Conservation (phyloP, 1,140 invertebrate species). For the Bombus confusus region DNA sequence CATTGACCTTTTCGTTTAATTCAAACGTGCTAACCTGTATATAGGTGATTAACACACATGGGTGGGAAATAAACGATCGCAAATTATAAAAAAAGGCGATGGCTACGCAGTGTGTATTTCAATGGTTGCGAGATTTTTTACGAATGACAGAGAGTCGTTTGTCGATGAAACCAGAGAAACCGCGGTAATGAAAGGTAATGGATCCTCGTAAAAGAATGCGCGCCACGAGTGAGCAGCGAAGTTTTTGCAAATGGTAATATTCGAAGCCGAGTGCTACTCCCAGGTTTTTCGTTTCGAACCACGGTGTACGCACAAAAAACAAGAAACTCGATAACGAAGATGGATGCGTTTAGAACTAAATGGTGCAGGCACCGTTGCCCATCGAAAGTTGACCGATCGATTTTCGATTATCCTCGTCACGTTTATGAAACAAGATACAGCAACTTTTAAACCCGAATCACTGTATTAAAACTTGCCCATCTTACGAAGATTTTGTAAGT, state of each 20-base stretch:
- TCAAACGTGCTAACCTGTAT: not conserved
- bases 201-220: not conserved
- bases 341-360: slow-evolving; percentile 24
- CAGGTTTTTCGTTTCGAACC: not conserved
- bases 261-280: not conserved
- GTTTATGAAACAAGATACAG: not conserved
- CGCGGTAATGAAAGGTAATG: slow-evolving; percentile 18
- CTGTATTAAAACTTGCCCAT: not conserved
- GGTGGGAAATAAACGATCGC: not conserved
- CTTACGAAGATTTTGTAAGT: not conserved
- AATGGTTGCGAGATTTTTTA: not conserved
- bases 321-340: slow-evolving; percentile 12
- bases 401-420: slow-evolving; percentile 18
- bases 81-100: too few relatives aligned
- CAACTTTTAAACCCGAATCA: not conserved
- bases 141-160: not conserved
- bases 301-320: not conserved
- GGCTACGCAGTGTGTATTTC: not conserved
- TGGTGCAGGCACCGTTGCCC: not conserved
- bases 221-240: not conserved
- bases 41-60: not conserved
- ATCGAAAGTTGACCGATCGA: slow-evolving; percentile 15
- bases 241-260: not conserved
- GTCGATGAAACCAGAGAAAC: not conserved
- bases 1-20: not conserved